A percentile compares a stretch with the other conserved stretches of the same genome.
Evolutionary conservation across 2,113 vertebrate genomes (phyloP).

Genomic region (Glaucomys volans): DNA sequence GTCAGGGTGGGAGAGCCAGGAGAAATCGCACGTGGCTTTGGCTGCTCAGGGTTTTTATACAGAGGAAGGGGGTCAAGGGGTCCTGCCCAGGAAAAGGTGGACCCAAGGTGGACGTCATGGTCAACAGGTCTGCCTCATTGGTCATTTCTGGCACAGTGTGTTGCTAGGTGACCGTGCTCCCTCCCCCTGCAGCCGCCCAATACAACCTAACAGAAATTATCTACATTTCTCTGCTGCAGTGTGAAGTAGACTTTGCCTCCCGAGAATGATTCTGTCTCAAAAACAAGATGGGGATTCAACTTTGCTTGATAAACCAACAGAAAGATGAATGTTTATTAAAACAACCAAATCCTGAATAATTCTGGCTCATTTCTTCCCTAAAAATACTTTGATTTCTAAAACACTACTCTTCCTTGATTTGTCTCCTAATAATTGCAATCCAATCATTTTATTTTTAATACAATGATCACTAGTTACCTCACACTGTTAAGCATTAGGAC

Average conservation of each 20-base stretch:
- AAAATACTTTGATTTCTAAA: constrained; percentile 47
- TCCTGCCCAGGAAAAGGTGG: too few species aligned
- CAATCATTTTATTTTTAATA: background rate
- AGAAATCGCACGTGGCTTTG: too few species aligned
- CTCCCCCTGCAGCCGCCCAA: too few species aligned
- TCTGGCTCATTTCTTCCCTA: background rate
- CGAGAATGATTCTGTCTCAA: background rate
- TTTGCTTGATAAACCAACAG: background rate
- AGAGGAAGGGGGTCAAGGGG: too few species aligned
- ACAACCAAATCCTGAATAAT: background rate
- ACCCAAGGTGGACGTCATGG: too few species aligned
- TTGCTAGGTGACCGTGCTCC: too few species aligned
- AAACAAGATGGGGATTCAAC: background rate
- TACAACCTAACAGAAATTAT: too few species aligned
- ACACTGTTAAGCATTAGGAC: background rate
- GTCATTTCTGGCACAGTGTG: too few species aligned
- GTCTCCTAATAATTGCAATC: background rate
- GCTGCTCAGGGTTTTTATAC: too few species aligned
- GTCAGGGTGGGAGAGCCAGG: too few species aligned
- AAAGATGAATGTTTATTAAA: background rate
- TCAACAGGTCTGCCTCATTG: too few species aligned
- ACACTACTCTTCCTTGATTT: background rate
- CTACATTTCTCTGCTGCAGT: constrained; percentile 17
- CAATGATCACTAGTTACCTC: background rate
- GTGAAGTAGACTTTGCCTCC: constrained; percentile 2